Evolutionary conservation across 1,140 invertebrate genomes (phyloP), one percentile per base, ranked within the genome.

Genomic region (Ceratosolen fusciceps): DNA sequence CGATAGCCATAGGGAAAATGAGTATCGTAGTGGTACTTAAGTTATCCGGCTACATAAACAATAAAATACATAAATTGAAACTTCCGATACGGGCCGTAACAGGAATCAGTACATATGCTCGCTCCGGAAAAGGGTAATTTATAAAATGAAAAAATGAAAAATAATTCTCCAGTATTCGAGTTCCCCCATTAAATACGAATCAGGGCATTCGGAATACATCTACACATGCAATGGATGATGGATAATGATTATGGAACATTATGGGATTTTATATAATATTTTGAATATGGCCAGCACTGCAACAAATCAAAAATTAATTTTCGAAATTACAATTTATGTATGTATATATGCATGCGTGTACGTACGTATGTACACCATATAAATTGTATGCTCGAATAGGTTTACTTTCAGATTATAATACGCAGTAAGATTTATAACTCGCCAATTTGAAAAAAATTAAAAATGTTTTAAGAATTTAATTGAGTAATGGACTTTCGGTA

Each of bases 171-270:
- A 43, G 39, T 68, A 39, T 16, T n/a, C 65, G 39, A 24, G 12
- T 2, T 21, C 10, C 21, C 60, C 49, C 74, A 16, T 37, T 49
- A n/a, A 62, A 74, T 74, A 37, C 73, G 60, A 31, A 74, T 74
- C 47, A 24, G n/a, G 47, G 37, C 34, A 54, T 52, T 47, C 43
- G 16, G 16, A 47, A 16, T 21, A 16, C 14, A 52, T 52, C 19
- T 5, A 52, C 3, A 16, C 5, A 52, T 19, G 3, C 5, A 43
- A 43, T 43, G 39, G 39, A 43, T 43, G 39, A 43, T 43, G 39
- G 39, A 52, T 52, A 52, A 52, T 52, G 12, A 52, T 52, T 52
- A 52, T 52, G 14, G 2, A 52, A 19, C 14, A 16, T 52, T 52
- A 52, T 21, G 19, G 14, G 49, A 16, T 52, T 19, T 52, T 21